Percentiles rank a stretch among this genome's conserved stretches.
Conservation (phyloP, 2,888 invertebrate genomes). For the Drosophila formosana region DNA sequence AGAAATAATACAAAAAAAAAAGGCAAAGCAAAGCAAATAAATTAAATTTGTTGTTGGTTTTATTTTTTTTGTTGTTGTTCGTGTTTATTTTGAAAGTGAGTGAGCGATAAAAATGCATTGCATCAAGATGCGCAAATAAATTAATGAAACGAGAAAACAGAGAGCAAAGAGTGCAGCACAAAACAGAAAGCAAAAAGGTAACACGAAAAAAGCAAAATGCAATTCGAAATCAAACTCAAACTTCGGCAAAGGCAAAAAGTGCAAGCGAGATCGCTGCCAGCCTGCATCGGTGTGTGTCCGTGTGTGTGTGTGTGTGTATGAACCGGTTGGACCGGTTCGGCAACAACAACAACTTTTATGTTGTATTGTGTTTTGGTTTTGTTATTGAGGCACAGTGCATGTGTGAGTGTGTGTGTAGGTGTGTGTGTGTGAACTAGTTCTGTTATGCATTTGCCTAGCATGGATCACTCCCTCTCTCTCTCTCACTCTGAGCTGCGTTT, state of each 20-base stretch:
- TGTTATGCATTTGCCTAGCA: conserved; percentile 16
- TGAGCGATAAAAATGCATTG: conserved; percentile 5
- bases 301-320: neutral
- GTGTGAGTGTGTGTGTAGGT: neutral
- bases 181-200: conserved; percentile 14
- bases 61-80: conserved; percentile 46
- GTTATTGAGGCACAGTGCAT: conserved; percentile 23
- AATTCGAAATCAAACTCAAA: conserved; percentile 50
- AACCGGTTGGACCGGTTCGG: conserved; percentile 71
- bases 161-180: neutral
- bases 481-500: neutral
- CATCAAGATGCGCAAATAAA: conserved; percentile 7
- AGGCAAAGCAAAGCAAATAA: neutral
- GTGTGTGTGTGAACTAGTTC: conserved; percentile 29
- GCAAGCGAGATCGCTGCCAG: neutral
- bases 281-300: neutral
- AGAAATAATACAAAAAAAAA: conserved; percentile 9
- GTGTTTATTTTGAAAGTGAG: conserved; percentile 39
- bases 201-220: conserved; percentile 18
- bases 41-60: neutral
- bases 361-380: conserved; percentile 37
- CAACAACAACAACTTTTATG: conserved; percentile 34
- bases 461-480: conserved; percentile 24
- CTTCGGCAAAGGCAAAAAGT: neutral
- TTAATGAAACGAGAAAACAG: conserved; percentile 2